Conservation (phyloP, 2,113 vertebrate genomes). For the Strix uralensis region DNA sequence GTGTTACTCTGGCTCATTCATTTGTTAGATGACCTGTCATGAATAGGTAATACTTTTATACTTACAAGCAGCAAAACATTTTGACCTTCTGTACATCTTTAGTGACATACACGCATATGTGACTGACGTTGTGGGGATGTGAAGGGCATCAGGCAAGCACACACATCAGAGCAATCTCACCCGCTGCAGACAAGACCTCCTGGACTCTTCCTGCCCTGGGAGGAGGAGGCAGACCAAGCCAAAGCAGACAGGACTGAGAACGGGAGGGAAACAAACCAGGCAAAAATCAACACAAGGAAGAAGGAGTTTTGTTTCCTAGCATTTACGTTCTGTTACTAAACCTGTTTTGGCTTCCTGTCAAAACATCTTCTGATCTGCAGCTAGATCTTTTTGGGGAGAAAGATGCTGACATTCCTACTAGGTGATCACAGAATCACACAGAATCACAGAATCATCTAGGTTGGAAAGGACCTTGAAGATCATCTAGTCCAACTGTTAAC, state of each 20-base stretch:
- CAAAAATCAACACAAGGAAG: background rate
- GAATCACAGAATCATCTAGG: too few relatives aligned
- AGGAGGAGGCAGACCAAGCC: background rate
- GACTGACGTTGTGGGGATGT: rapidly evolving
- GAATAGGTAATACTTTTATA: background rate
- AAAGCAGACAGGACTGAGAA: background rate
- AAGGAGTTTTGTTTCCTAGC: background rate
- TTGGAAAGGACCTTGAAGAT: too few relatives aligned
- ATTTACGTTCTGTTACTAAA: background rate
- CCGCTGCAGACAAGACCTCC: background rate
- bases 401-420: background rate
- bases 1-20: background rate
- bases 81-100: background rate
- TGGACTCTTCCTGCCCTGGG: background rate
- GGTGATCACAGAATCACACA: background rate
- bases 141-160: background rate
- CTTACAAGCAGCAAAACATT: background rate
- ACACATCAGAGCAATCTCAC: background rate
- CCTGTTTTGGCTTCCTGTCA: background rate
- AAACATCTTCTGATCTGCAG: background rate
- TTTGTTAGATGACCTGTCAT: background rate
- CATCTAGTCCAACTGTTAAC: too few relatives aligned
- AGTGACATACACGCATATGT: background rate
- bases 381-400: background rate
- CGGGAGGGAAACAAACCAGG: background rate